phyloP scores from a whole-genome alignment of 2,888 invertebrate genomes.

The Melanargia galathea region DNA sequence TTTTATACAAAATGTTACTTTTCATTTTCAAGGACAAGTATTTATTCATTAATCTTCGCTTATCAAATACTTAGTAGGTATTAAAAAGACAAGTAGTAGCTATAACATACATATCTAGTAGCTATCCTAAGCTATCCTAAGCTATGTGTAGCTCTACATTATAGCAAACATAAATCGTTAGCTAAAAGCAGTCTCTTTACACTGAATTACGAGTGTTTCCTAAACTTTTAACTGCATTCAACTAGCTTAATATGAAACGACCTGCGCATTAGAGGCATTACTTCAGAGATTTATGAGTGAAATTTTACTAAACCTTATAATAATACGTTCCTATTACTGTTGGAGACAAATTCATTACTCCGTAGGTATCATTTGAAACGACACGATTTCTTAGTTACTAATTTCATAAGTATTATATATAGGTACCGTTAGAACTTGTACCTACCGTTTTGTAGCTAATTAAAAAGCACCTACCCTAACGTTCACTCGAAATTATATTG shows the following conservation, averaged over 20 bases:
- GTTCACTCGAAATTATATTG: too few relatives aligned
- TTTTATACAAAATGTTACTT: too few relatives aligned
- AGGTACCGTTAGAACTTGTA: too few relatives aligned
- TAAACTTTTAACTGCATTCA: conserved; percentile 72
- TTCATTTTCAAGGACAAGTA: too few relatives aligned
- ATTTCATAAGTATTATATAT: too few relatives aligned
- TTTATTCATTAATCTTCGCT: too few relatives aligned
- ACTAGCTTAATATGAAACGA: conserved; percentile 60
- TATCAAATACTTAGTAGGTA: too few relatives aligned
- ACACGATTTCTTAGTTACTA: too few relatives aligned
- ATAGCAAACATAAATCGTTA: conserved; percentile 42
- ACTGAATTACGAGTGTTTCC: conserved; percentile 57
- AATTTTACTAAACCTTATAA: conserved; percentile 16
- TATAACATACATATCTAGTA: too few relatives aligned
- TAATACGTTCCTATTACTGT: conserved; percentile 7
- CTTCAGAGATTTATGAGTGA: conserved; percentile 10
- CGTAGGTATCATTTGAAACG: not conserved
- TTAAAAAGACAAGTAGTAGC: too few relatives aligned
- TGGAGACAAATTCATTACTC: not conserved
- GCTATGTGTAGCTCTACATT: not conserved
- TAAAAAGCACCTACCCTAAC: too few relatives aligned
- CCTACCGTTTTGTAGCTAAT: not conserved
- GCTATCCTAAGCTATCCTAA: too few relatives aligned
- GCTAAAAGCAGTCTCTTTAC: conserved; percentile 52
- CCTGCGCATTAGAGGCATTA: conserved; percentile 39